These are phyloP conservation scores for Campopleginae sp. DNA, from an alignment of 2,888 invertebrate genomes.

Conservation along the genomic window DNA sequence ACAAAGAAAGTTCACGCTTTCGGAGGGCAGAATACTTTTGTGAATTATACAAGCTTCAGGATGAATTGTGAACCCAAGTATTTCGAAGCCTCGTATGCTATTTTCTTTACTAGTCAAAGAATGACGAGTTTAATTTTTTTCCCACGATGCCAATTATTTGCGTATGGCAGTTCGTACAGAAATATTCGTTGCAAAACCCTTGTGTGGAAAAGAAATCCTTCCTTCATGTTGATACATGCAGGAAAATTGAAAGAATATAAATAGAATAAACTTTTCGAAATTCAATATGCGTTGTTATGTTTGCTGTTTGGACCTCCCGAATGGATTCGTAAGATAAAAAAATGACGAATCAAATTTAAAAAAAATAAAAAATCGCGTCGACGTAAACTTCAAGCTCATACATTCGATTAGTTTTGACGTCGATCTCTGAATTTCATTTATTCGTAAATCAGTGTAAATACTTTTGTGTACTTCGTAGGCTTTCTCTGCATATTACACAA, in stretches of 20 bases:
- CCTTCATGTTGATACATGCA: background rate
- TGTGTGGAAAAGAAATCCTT: background rate
- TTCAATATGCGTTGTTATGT: background rate
- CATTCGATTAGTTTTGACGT: background rate
- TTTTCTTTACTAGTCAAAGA: background rate
- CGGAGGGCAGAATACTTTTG: constrained; percentile 25
- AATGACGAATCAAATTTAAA: too few relatives aligned
- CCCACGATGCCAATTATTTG: too few relatives aligned
- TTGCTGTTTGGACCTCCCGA: too few relatives aligned
- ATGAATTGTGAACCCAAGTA: constrained; percentile 47
- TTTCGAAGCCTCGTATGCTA: constrained; percentile 30
- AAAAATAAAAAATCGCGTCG: background rate
- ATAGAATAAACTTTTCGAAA: background rate
- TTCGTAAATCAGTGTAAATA: background rate
- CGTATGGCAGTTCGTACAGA: background rate
- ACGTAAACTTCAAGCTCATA: background rate
- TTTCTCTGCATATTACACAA: background rate
- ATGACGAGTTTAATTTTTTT: too few relatives aligned
- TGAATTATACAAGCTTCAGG: constrained; percentile 22
- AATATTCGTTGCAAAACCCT: background rate
- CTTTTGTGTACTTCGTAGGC: background rate
- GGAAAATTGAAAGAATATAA: background rate
- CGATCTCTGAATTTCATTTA: background rate
- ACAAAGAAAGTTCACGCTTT: constrained; percentile 37
- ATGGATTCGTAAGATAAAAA: too few relatives aligned